phyloP scores from a whole-genome alignment of 2,888 invertebrate species.

The Hemaris fuciformis region DNA sequence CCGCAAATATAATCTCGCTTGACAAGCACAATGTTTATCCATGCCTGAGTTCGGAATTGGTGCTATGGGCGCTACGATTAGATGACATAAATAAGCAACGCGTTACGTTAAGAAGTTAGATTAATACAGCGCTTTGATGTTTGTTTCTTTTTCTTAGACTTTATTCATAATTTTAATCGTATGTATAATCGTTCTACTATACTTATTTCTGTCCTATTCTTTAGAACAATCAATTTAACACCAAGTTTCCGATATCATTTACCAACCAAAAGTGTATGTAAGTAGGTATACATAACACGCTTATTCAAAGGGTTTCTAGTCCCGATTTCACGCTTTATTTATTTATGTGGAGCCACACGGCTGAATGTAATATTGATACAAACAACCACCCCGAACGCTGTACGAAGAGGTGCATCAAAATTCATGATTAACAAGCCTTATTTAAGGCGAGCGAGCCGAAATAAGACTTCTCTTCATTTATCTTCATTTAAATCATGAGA shows the following conservation, averaged over 20 bases:
- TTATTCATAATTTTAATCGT: no score
- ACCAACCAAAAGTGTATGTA: neutral
- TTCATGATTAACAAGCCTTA: neutral
- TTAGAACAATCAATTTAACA: no score
- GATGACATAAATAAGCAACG: neutral
- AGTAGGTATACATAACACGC: neutral
- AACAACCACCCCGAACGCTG: neutral
- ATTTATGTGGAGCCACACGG: neutral
- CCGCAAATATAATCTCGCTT: slow-evolving; percentile 12
- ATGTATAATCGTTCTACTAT: no score
- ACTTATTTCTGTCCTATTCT: no score
- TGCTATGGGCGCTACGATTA: neutral
- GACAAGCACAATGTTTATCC: neutral
- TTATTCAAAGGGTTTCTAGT: neutral
- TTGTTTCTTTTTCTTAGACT: neutral
- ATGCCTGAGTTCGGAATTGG: slow-evolving; percentile 10
- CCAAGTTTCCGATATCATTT: no score
- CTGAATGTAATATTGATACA: neutral
- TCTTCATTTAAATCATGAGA: neutral
- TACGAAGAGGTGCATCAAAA: neutral
- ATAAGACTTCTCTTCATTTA: neutral
- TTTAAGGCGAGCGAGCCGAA: neutral
- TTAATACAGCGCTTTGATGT: neutral
- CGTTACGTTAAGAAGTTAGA: neutral
- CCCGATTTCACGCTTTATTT: neutral